A percentile compares a stretch with the other conserved stretches of the same genome.
Conservation (phyloP, 2,888 invertebrate species). For the Gastrophysa polygoni region DNA sequence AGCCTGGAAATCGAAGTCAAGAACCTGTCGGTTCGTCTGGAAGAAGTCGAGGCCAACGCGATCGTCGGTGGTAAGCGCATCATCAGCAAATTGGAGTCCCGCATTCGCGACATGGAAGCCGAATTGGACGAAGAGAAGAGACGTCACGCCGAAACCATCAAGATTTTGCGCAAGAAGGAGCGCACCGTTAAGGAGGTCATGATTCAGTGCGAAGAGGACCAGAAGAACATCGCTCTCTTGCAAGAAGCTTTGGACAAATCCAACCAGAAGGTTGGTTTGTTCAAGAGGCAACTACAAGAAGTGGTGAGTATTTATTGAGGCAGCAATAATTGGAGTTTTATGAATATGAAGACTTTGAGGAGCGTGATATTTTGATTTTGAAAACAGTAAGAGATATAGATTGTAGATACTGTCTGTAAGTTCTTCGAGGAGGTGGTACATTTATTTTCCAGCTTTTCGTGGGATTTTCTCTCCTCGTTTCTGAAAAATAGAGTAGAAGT, state of each 20-base stretch:
- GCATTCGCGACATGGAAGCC: constrained; percentile 92
- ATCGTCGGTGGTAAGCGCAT: constrained; percentile 96
- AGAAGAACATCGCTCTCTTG: constrained; percentile 91
- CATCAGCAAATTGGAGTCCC: constrained; percentile 96
- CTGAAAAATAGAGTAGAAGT: too few species aligned
- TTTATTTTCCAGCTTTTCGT: too few species aligned
- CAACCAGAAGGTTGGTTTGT: constrained; percentile 86
- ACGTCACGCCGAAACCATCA: constrained; percentile 95
- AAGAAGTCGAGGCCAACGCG: constrained; percentile 96
- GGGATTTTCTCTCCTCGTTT: too few species aligned
- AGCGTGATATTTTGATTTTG: too few species aligned
- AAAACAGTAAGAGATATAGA: too few species aligned
- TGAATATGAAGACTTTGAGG: too few species aligned
- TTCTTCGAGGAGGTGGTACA: too few species aligned
- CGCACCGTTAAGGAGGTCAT: constrained; percentile 94
- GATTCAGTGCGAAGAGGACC: constrained; percentile 95
- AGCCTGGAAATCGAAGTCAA: constrained; percentile 97
- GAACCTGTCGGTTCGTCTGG: constrained; percentile 89
- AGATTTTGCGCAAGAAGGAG: constrained; percentile 98
- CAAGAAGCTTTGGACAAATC: constrained; percentile 90
- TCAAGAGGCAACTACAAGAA: constrained; percentile 95
- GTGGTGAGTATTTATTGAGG: constrained; percentile 64
- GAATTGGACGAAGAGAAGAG: constrained; percentile 97
- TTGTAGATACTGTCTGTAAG: too few species aligned
- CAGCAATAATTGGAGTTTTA: background rate